Conservation (phyloP, 1,140 invertebrate species). For the Drosophila littoralis region DNA sequence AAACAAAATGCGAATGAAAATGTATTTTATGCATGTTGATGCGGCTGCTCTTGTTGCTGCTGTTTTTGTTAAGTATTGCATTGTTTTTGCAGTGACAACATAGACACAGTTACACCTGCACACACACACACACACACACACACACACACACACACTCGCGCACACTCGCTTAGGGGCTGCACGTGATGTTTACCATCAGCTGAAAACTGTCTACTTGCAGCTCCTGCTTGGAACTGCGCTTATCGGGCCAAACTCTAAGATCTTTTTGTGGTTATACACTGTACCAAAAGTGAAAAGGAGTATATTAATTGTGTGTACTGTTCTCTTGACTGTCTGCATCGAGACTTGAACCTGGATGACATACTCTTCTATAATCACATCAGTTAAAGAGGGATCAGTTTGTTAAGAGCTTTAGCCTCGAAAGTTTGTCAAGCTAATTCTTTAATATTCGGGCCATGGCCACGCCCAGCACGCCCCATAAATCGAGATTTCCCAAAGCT, state of each 20-base stretch:
- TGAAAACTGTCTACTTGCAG: constrained; percentile 45
- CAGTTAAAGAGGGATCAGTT: no score
- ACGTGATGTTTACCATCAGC: constrained; percentile 64
- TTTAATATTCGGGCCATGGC: no score
- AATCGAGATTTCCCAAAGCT: no score
- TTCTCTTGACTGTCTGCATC: neutral
- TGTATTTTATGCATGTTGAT: constrained; percentile 78
- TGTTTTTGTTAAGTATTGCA: constrained; percentile 49
- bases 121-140: constrained; percentile 28
- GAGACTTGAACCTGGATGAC: no score
- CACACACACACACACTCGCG: constrained; percentile 6
- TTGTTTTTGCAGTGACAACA: constrained; percentile 77
- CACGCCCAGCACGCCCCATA: no score
- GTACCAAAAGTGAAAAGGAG: neutral
- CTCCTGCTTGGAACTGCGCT: constrained; percentile 23
- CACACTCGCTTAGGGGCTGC: constrained; percentile 7
- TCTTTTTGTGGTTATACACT: constrained; percentile 69
- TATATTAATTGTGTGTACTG: neutral
- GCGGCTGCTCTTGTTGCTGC: constrained; percentile 39
- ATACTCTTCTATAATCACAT: no score
- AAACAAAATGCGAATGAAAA: constrained; percentile 81
- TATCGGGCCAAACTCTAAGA: constrained; percentile 51
- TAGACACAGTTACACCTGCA: constrained; percentile 50
- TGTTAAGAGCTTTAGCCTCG: no score
- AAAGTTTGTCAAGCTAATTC: no score